Conservation (phyloP, 1,140 invertebrate species). For the Sinonovacula constricta region DNA sequence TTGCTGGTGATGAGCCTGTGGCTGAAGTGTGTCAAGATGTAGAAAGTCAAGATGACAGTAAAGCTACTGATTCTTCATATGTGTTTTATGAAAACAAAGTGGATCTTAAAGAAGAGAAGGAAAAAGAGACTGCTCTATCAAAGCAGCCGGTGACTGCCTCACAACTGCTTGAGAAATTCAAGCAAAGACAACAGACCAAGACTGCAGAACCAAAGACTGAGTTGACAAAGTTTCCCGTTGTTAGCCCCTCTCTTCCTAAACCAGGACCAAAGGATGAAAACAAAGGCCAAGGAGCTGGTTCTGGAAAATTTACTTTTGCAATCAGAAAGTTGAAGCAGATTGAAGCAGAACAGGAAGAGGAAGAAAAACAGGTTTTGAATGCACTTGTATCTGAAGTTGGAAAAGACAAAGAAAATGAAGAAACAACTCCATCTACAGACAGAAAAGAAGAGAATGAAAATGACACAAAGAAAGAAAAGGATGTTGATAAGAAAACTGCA, state of each 20-base stretch:
- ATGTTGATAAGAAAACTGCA: constrained; percentile 12
- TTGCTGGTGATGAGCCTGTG: too few species aligned
- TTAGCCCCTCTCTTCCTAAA: not conserved
- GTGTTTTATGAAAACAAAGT: constrained; percentile 23
- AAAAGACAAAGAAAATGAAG: not conserved
- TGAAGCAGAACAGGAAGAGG: constrained; percentile 47
- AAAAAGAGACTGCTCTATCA: constrained; percentile 9
- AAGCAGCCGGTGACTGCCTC: constrained; percentile 46
- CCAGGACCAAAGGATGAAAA: constrained; percentile 7
- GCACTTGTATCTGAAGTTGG: constrained; percentile 17
- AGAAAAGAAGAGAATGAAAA: not conserved
- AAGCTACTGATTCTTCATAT: not conserved
- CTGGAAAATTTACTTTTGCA: constrained; percentile 39
- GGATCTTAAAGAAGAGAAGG: constrained; percentile 7
- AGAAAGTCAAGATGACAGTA: not conserved
- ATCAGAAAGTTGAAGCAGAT: constrained; percentile 46
- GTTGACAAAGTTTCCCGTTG: constrained; percentile 20
- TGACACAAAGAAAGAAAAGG: constrained; percentile 1
- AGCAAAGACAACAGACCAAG: constrained; percentile 32
- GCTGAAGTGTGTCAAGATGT: not conserved
- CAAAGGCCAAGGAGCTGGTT: constrained; percentile 17
- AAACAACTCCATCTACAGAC: not conserved
- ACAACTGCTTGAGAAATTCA: constrained; percentile 50
- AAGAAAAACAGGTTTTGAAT: constrained; percentile 45
- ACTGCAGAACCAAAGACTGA: constrained; percentile 13